A percentile compares a stretch with the other conserved stretches of the same genome.
These are phyloP conservation scores for Ceriagrion tenellum DNA, from an alignment of 2,888 invertebrate species.

Conservation along the genomic window DNA sequence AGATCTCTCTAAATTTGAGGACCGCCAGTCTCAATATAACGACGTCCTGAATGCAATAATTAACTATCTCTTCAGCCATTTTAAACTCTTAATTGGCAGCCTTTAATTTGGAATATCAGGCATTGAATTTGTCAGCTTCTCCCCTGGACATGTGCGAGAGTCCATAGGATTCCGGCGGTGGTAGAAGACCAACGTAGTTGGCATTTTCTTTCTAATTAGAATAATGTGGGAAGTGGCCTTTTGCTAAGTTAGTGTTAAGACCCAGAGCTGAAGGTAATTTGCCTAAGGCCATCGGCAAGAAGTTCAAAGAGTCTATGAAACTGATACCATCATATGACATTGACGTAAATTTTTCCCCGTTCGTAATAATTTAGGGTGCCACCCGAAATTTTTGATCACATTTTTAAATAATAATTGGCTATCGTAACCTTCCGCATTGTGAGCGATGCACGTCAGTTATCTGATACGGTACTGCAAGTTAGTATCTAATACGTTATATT, in stretches of 20 bases:
- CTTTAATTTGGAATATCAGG: not conserved
- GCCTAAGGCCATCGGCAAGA: not conserved
- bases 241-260: not conserved
- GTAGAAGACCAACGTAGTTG: slow-evolving; percentile 1
- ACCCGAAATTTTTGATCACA: not conserved
- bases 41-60: slow-evolving; percentile 12
- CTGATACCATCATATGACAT: not conserved
- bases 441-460: not conserved
- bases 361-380: slow-evolving; percentile 24
- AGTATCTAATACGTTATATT: no score
- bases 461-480: no score
- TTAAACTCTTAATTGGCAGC: not conserved
- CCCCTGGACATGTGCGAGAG: not conserved
- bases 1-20: not conserved
- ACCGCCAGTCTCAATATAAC: no score
- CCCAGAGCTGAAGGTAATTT: slow-evolving; percentile 14
- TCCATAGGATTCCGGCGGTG: not conserved
- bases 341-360: not conserved
- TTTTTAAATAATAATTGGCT: not conserved
- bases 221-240: slow-evolving; percentile 35
- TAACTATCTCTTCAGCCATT: not conserved
- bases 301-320: no score
- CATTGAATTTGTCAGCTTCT: not conserved
- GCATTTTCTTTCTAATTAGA: slow-evolving; percentile 11
- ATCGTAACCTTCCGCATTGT: slow-evolving; percentile 4